A percentile compares a stretch with the other conserved stretches of the same genome.
These are phyloP conservation scores for Drosophila nannoptera DNA, from an alignment of 1,140 invertebrate genomes.

Conservation along the genomic window DNA sequence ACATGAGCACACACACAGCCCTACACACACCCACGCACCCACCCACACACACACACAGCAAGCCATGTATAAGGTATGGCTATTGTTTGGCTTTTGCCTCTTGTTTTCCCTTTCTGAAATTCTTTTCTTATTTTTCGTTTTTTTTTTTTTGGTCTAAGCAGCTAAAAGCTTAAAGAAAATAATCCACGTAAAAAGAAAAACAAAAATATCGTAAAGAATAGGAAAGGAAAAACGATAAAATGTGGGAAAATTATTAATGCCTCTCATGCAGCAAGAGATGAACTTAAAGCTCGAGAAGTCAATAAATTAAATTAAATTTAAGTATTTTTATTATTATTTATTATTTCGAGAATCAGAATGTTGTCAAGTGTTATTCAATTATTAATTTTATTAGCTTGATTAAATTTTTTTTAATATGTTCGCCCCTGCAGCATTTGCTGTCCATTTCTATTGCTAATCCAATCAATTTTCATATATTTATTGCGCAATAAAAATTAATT, in stretches of 20 bases:
- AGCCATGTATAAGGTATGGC: constrained; percentile 8
- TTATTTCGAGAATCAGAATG: too few relatives aligned
- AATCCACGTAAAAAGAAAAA: constrained; percentile 4
- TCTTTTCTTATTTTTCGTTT: neutral
- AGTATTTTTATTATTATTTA: too few relatives aligned
- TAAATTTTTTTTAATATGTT: too few relatives aligned
- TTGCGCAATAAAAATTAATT: neutral
- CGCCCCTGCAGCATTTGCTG: neutral
- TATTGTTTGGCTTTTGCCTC: constrained; percentile 4
- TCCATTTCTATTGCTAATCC: neutral
- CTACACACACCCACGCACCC: neutral
- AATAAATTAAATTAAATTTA: too few relatives aligned
- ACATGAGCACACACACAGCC: neutral
- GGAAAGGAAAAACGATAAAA: constrained; percentile 5
- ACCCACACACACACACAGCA: neutral
- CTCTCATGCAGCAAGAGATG: neutral
- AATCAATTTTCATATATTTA: neutral
- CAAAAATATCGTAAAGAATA: neutral
- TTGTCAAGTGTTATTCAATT: too few relatives aligned
- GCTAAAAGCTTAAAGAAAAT: constrained; percentile 12
- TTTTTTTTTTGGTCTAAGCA: neutral
- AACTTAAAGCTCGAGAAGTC: neutral
- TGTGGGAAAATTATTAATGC: neutral
- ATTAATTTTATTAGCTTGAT: too few relatives aligned
- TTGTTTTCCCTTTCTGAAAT: constrained; percentile 11